phyloP scores from a whole-genome alignment of 2,797 vertebrate species.

The Manis crassicaudata region DNA sequence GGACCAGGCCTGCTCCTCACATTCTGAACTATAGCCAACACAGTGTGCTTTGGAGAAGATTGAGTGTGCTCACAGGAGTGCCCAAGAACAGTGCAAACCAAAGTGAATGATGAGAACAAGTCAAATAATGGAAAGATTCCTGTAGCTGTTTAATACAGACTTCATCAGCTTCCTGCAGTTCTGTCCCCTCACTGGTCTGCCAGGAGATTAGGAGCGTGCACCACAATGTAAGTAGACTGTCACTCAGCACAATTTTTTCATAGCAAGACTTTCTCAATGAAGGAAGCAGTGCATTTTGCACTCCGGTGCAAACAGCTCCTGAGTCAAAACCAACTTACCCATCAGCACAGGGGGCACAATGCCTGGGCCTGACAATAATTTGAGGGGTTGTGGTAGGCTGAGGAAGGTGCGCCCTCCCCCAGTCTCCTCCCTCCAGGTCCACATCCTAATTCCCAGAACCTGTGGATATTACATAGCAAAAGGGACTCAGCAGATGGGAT shows the following conservation, averaged over 20 bases:
- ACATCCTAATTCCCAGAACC: neutral
- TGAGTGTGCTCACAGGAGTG: neutral
- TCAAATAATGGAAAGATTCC: neutral
- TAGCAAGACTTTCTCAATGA: conserved; percentile 10
- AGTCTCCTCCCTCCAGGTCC: neutral
- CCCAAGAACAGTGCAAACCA: neutral
- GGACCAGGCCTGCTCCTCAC: neutral
- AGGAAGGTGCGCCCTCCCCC: neutral
- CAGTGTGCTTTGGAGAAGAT: neutral
- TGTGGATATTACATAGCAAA: neutral
- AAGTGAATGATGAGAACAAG: neutral
- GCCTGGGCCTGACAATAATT: too few species aligned
- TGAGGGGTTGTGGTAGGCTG: neutral
- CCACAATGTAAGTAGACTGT: neutral
- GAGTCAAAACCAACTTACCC: neutral
- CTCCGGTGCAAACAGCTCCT: neutral
- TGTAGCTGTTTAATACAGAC: neutral
- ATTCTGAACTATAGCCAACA: neutral
- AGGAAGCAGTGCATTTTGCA: neutral
- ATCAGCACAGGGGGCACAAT: too few species aligned
- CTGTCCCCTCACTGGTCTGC: neutral
- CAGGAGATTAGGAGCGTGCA: neutral
- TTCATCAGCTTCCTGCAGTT: neutral
- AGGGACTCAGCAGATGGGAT: neutral
- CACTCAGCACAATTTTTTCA: neutral